Conservation (phyloP, 2,888 invertebrate species). For the Plemyria rubiginata region DNA sequence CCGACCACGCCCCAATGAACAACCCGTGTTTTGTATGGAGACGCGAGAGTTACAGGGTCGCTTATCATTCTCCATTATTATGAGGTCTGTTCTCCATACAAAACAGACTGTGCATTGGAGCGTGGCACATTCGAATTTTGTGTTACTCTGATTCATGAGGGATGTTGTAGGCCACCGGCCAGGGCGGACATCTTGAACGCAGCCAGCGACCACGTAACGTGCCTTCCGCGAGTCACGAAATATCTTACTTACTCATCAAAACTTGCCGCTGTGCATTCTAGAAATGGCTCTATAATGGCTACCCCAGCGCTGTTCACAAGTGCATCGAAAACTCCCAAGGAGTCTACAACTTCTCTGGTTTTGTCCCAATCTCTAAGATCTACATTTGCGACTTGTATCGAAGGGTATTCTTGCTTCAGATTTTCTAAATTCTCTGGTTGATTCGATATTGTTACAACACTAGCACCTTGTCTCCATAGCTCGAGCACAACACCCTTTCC, state of each 20-base stretch:
- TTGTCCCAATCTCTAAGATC: constrained; percentile 91
- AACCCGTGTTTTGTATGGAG: no score
- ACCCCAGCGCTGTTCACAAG: constrained; percentile 95
- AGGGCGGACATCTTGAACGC: no score
- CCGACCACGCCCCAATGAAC: no score
- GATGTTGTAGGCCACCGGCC: no score
- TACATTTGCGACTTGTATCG: constrained; percentile 86
- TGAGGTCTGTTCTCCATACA: no score
- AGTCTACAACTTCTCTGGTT: constrained; percentile 82
- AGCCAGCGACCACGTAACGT: no score
- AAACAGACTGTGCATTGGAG: no score
- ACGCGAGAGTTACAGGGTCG: no score
- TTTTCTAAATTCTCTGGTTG: constrained; percentile 86
- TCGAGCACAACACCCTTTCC: constrained; percentile 89
- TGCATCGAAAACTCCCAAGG: constrained; percentile 89
- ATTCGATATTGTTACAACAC: constrained; percentile 90
- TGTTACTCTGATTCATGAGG: no score
- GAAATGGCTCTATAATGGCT: constrained; percentile 87
- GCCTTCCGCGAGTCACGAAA: background rate
- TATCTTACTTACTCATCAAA: constrained; percentile 87
- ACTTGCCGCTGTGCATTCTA: constrained; percentile 87
- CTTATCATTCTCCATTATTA: no score
- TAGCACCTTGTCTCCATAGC: constrained; percentile 87
- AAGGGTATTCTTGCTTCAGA: constrained; percentile 85
- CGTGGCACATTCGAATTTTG: no score